Percentiles rank a stretch among this genome's conserved stretches.
phyloP scores from a whole-genome alignment of 2,888 invertebrate genomes.

The Drosophila falleni region DNA sequence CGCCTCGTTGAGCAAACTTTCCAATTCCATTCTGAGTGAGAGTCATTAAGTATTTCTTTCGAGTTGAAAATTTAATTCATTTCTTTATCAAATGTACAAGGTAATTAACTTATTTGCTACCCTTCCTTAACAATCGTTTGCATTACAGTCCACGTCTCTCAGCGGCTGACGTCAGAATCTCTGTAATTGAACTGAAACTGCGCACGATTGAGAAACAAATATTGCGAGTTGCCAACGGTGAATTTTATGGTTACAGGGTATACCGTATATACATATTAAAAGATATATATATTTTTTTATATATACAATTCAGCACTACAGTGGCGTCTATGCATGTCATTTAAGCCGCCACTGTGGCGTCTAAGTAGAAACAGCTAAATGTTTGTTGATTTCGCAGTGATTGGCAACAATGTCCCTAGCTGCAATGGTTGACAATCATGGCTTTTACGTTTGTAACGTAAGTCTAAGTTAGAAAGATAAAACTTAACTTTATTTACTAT shows the following conservation, averaged over 20 bases:
- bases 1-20: constrained; percentile 15
- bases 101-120: not conserved
- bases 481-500: too few species aligned
- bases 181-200: constrained; percentile 5
- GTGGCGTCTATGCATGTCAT: not conserved
- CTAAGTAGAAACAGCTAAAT: not conserved
- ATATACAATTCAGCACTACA: not conserved
- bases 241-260: not conserved
- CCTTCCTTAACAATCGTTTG: not conserved
- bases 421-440: too few species aligned
- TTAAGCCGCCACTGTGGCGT: not conserved
- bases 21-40: constrained; percentile 6
- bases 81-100: not conserved
- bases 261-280: not conserved
- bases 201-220: constrained; percentile 1
- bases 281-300: too few species aligned
- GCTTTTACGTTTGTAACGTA: too few species aligned
- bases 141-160: not conserved
- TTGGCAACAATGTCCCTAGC: not conserved
- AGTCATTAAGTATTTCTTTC: constrained; percentile 24
- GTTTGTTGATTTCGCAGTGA: not conserved
- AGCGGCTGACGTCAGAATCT: not conserved
- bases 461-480: too few species aligned
- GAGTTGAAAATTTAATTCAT: constrained; percentile 6
- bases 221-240: not conserved